phyloP scores from a whole-genome alignment of 2,888 invertebrate species.

The Corythucha ciliata region DNA sequence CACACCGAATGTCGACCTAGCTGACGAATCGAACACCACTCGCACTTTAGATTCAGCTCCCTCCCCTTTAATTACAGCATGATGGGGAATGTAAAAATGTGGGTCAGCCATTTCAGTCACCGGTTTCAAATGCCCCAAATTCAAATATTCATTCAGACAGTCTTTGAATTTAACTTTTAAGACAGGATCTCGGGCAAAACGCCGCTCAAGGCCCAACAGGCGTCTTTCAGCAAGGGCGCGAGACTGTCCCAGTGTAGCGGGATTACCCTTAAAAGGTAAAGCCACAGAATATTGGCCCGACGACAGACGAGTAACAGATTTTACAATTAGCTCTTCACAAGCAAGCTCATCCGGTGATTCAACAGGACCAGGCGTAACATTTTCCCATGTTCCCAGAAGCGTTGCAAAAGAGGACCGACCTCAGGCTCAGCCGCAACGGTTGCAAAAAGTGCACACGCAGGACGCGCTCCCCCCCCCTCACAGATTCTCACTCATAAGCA shows the following conservation, averaged over 20 bases:
- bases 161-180: background rate
- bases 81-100: constrained; percentile 12
- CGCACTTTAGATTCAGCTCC: constrained; percentile 12
- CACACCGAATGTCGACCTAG: background rate
- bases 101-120: background rate
- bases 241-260: background rate
- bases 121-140: constrained; percentile 15
- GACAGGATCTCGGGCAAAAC: background rate
- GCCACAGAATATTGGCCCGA: constrained; percentile 7
- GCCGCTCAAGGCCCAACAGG: background rate
- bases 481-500: too few species aligned
- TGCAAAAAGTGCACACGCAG: too few species aligned
- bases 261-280: background rate
- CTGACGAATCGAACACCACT: constrained; percentile 17
- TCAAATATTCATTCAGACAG: constrained; percentile 21
- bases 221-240: background rate
- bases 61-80: background rate
- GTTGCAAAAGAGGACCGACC: too few species aligned
- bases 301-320: background rate
- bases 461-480: too few species aligned
- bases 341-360: constrained; percentile 3
- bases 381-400: too few species aligned
- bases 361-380: too few species aligned
- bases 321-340: background rate
- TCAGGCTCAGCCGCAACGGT: too few species aligned